Conservation (phyloP, 2,888 invertebrate species). For the Lacanobia wlatinum region DNA sequence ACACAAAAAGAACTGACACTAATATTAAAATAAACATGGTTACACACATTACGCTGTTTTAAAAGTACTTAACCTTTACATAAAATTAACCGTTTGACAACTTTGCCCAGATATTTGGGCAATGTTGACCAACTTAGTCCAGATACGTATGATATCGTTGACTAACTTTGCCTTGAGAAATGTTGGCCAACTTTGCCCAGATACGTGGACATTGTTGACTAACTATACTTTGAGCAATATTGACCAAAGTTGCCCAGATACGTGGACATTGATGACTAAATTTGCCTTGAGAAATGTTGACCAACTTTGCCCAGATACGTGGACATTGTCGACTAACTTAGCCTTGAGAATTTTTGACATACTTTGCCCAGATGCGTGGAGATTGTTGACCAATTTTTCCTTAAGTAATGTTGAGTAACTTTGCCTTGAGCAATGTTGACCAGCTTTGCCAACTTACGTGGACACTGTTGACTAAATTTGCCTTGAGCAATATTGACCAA, state of each 20-base stretch:
- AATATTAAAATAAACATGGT: slow-evolving; percentile 46
- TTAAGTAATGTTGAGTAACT: not conserved
- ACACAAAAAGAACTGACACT: slow-evolving; percentile 60
- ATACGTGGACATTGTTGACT: no score
- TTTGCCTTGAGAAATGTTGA: no score
- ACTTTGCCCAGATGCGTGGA: no score
- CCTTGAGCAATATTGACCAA: not conserved
- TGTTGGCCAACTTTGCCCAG: no score
- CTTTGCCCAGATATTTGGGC: not conserved
- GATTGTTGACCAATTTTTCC: not conserved
- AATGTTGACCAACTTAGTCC: not conserved
- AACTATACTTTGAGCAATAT: not conserved
- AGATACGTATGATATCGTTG: no score
- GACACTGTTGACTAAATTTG: not conserved
- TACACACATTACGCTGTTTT: slow-evolving; percentile 42
- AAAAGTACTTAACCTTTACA: slow-evolving; percentile 43
- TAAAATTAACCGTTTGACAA: slow-evolving; percentile 3
- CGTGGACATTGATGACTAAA: no score
- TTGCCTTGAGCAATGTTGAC: not conserved
- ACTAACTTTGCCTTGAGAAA: no score
- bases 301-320: no score
- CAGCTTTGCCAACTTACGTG: slow-evolving; percentile 1
- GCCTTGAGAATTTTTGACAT: no score
- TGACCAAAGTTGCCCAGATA: not conserved
- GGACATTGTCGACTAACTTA: no score